A percentile compares a stretch with the other conserved stretches of the same genome.
Conservation (phyloP, 2,113 vertebrate species). For the Lophius piscatorius region DNA sequence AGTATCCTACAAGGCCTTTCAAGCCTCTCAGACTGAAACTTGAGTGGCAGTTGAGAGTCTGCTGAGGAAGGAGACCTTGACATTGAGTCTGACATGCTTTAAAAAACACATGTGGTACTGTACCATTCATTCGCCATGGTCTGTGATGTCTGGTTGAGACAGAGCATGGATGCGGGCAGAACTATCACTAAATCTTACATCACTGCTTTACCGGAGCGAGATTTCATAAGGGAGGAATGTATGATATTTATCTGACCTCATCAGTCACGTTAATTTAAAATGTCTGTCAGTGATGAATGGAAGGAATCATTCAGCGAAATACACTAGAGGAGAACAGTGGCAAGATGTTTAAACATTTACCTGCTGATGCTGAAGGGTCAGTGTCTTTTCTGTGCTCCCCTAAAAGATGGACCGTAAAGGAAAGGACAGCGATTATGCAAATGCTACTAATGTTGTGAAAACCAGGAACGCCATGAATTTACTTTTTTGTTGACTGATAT, state of each 20-base stretch:
- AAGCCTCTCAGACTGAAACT: slow-evolving; percentile 31
- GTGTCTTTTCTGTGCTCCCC: neutral
- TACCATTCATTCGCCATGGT: slow-evolving; percentile 20
- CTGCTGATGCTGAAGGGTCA: neutral
- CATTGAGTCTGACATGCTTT: slow-evolving; percentile 50
- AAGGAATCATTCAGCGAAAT: slow-evolving; percentile 16
- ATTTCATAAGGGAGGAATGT: slow-evolving; percentile 55
- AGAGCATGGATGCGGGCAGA: slow-evolving; percentile 26
- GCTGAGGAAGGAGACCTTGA: slow-evolving; percentile 60
- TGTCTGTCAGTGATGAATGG: slow-evolving; percentile 23
- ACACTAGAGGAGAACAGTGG: neutral
- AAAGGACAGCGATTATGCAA: too few species aligned
- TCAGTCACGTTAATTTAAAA: slow-evolving; percentile 39
- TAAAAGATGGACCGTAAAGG: too few species aligned
- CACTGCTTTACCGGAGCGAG: slow-evolving; percentile 25
- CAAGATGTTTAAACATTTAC: neutral
- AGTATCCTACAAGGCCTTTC: slow-evolving; percentile 38
- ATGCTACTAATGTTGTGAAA: too few species aligned
- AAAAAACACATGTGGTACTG: slow-evolving; percentile 43
- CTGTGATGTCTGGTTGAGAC: slow-evolving; percentile 44
- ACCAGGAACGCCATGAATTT: too few species aligned
- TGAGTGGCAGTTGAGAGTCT: slow-evolving; percentile 48
- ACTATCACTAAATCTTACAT: slow-evolving; percentile 48
- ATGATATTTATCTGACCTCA: slow-evolving; percentile 46
- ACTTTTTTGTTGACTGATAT: too few species aligned